Evolutionary conservation across 1,140 invertebrate species (phyloP).

Genomic region (Musca vetustissima): DNA sequence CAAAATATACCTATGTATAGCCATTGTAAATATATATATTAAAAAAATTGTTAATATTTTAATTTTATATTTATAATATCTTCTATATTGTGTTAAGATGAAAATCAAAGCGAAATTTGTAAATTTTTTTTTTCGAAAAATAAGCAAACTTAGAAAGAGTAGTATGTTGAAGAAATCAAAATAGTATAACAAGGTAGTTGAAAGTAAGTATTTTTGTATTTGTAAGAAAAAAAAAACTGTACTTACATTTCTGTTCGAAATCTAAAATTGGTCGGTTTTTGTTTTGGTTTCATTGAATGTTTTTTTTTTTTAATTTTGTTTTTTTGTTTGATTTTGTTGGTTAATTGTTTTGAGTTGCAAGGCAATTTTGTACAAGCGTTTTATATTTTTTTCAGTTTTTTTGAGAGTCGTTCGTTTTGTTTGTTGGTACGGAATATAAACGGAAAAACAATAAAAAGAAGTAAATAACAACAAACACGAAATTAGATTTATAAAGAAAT

Average conservation of each 20-base stretch:
- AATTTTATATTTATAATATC: no score
- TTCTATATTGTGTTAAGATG: not conserved
- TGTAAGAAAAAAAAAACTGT: not conserved
- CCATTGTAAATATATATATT: no score
- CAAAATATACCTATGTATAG: no score
- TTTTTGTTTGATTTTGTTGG: not conserved
- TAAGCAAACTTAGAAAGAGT: no score
- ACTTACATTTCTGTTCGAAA: constrained; percentile 23
- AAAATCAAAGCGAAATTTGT: not conserved
- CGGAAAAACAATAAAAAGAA: constrained; percentile 28
- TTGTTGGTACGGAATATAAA: constrained; percentile 29
- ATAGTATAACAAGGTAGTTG: not conserved
- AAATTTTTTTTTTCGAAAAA: no score
- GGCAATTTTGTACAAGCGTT: no score
- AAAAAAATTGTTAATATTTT: no score
- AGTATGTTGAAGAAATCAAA: not conserved
- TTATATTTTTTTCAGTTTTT: constrained; percentile 15
- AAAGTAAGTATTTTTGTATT: not conserved
- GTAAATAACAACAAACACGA: constrained; percentile 30
- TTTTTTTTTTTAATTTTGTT: not conserved
- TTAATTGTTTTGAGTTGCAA: no score
- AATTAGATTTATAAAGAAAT: constrained; percentile 29
- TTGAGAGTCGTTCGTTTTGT: constrained; percentile 25
- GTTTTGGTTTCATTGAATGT: not conserved
- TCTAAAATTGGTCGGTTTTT: constrained; percentile 5